Evolutionary conservation across 2,888 invertebrate species (phyloP).

Genomic region (Palloptera scutellata): DNA sequence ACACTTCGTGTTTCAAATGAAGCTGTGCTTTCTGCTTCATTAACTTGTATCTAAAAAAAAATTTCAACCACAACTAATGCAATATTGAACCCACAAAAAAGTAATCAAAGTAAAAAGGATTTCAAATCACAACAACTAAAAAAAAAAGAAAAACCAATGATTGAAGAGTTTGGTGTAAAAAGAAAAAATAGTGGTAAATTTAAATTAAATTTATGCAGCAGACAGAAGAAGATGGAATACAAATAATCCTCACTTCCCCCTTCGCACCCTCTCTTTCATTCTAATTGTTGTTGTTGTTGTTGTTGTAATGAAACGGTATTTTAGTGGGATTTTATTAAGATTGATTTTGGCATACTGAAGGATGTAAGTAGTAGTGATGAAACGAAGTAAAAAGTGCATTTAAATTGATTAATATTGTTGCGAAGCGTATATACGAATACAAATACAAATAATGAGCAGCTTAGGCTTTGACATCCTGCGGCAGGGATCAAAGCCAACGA

Average conservation of each 20-base stretch:
- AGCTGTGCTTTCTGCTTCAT: no score
- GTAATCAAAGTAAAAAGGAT: constrained; percentile 20
- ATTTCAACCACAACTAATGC: no score
- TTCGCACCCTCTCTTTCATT: no score
- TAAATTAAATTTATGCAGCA: constrained; percentile 3
- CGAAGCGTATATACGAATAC: not conserved
- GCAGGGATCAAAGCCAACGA: not conserved
- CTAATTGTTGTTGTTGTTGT: no score
- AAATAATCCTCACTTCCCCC: constrained; percentile 5
- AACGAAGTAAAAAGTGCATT: constrained; percentile 20
- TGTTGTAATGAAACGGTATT: not conserved
- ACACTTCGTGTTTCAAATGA: no score
- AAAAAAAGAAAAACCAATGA: not conserved
- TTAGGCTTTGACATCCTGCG: constrained; percentile 9
- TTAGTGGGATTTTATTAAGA: not conserved
- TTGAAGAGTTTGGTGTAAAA: not conserved
- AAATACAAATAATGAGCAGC: constrained; percentile 13
- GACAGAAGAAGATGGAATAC: constrained; percentile 5
- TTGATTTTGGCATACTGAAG: constrained; percentile 15
- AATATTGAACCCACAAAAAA: constrained; percentile 8
- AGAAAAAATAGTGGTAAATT: not conserved
- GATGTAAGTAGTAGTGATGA: not conserved
- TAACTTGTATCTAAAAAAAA: no score
- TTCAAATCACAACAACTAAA: constrained; percentile 16
- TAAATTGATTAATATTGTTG: constrained; percentile 24